phyloP scores from a whole-genome alignment of 2,113 vertebrate genomes.

The Alces alces region DNA sequence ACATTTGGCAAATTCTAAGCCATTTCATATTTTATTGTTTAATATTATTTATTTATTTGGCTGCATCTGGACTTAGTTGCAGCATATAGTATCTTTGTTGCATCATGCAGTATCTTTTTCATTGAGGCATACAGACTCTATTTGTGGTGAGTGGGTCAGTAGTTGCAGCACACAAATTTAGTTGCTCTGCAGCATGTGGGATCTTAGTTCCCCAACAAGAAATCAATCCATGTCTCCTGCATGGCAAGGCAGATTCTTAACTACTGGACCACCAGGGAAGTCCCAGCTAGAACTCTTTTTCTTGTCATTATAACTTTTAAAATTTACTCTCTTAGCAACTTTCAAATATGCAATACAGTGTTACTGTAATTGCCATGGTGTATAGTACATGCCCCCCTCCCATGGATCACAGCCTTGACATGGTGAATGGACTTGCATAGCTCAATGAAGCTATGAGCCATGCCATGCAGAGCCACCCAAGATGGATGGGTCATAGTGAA shows the following conservation, averaged over 20 bases:
- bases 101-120: background rate
- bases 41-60: background rate
- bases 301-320: background rate
- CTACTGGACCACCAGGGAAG: background rate
- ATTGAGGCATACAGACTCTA: background rate
- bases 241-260: background rate
- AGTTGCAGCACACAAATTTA: background rate
- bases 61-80: background rate
- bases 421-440: background rate
- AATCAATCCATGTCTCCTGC: background rate
- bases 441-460: background rate
- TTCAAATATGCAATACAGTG: background rate
- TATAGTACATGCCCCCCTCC: background rate
- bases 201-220: background rate
- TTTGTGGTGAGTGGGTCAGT: background rate
- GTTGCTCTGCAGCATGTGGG: background rate
- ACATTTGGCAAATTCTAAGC: background rate
- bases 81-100: background rate
- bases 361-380: background rate
- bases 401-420: background rate
- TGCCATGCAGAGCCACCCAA: background rate
- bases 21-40: background rate
- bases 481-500: background rate
- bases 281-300: background rate
- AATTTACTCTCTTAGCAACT: background rate